phyloP scores from a whole-genome alignment of 1,140 invertebrate genomes.

The Drosophila parvula region DNA sequence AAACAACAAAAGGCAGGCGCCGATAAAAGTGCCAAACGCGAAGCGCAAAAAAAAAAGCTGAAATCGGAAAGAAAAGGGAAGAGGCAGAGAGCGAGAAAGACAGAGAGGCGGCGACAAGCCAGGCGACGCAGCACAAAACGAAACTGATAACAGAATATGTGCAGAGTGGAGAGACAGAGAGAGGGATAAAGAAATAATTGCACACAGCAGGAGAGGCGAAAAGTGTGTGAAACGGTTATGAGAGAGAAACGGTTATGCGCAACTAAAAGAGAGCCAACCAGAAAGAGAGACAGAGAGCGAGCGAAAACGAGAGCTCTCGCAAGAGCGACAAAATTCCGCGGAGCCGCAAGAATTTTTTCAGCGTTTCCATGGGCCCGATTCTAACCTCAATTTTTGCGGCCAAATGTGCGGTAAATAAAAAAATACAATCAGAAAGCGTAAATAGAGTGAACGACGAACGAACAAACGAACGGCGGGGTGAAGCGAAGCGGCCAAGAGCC shows the following conservation, averaged over 20 bases:
- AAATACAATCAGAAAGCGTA: constrained; percentile 42
- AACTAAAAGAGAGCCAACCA: constrained; percentile 6
- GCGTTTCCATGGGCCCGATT: constrained; percentile 20
- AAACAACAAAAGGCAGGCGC: constrained; percentile 70
- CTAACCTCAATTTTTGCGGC: constrained; percentile 56
- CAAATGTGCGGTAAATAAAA: constrained; percentile 60
- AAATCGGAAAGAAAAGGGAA: constrained; percentile 54
- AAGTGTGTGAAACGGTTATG: constrained; percentile 76
- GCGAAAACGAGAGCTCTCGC: background rate
- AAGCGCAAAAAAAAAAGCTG: constrained; percentile 56
- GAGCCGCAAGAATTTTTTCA: constrained; percentile 50
- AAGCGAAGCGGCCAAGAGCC: constrained; percentile 26
- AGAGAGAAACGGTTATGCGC: constrained; percentile 51
- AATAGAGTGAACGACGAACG: constrained; percentile 18
- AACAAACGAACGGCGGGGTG: constrained; percentile 12
- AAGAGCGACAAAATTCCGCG: constrained; percentile 13
- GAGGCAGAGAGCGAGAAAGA: constrained; percentile 18
- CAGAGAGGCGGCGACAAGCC: constrained; percentile 25
- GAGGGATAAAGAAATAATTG: constrained; percentile 28
- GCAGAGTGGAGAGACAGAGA: constrained; percentile 26
- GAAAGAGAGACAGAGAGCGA: constrained; percentile 12
- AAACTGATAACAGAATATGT: constrained; percentile 52
- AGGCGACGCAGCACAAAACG: constrained; percentile 51
- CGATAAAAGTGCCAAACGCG: constrained; percentile 52
- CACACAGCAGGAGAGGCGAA: constrained; percentile 47